Conservation (phyloP, 64 coral and sea anemone species). For the Hydrozoanthus tunicans region DNA sequence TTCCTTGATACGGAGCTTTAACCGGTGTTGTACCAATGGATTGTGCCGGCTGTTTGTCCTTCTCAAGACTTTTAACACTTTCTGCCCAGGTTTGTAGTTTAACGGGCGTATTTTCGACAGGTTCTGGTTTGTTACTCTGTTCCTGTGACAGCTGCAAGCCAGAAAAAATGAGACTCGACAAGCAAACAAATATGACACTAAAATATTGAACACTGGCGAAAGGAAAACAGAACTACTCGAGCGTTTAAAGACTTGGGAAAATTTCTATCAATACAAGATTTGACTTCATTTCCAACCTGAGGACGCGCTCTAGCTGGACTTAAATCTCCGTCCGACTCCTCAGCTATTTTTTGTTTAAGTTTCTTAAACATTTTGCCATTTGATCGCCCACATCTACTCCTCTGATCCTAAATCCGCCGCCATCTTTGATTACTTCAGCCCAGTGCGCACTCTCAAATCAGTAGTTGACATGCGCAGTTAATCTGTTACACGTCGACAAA, state of each 20-base stretch:
- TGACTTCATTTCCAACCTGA: slow-evolving; percentile 49
- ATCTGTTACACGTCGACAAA: slow-evolving; percentile 83
- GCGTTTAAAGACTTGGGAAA: slow-evolving; percentile 43
- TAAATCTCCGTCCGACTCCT: slow-evolving; percentile 93
- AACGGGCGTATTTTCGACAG: slow-evolving; percentile 29
- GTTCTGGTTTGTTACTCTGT: slow-evolving; percentile 31
- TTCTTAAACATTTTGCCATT: slow-evolving; percentile 92
- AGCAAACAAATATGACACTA: slow-evolving; percentile 41
- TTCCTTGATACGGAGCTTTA: slow-evolving; percentile 2
- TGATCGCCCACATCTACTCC: slow-evolving; percentile 58
- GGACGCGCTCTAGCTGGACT: slow-evolving; percentile 51
- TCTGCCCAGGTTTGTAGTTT: slow-evolving; percentile 55
- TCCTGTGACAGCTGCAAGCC: slow-evolving; percentile 31
- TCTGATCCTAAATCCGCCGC: slow-evolving; percentile 67
- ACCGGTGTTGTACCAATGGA: not conserved
- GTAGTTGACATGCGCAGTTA: slow-evolving; percentile 58
- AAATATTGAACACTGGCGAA: slow-evolving; percentile 41
- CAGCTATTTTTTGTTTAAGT: slow-evolving; percentile 95
- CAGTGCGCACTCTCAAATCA: slow-evolving; percentile 61
- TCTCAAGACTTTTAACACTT: slow-evolving; percentile 45
- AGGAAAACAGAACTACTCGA: slow-evolving; percentile 15
- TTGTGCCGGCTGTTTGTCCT: slow-evolving; percentile 28
- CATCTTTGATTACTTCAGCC: slow-evolving; percentile 74
- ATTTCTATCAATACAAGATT: slow-evolving; percentile 30
- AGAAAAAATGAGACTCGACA: slow-evolving; percentile 28